phyloP scores from a whole-genome alignment of 2,888 invertebrate genomes.

The Parthenolecanium corni region DNA sequence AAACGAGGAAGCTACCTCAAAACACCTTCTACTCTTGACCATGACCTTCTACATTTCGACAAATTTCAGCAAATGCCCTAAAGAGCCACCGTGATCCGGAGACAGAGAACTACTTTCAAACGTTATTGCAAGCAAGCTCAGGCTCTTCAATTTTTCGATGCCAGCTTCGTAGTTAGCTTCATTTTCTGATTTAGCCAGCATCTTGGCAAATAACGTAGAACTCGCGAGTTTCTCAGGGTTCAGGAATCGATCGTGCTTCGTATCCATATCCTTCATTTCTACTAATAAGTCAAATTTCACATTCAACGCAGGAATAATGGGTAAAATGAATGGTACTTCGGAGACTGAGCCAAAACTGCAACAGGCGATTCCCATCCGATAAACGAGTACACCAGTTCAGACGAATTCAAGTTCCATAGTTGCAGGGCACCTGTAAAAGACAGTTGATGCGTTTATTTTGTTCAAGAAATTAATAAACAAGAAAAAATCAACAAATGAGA shows the following conservation, averaged over 20 bases:
- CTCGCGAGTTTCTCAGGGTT: constrained; percentile 49
- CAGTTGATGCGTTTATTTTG: no score
- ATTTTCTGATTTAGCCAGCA: constrained; percentile 44
- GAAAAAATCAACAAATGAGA: no score
- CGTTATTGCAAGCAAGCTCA: constrained; percentile 77
- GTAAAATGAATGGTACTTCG: constrained; percentile 90
- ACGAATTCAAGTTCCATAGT: constrained; percentile 77
- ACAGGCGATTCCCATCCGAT: constrained; percentile 58
- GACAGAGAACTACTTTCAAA: constrained; percentile 71
- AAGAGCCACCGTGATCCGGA: constrained; percentile 59
- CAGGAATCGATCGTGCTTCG: background rate
- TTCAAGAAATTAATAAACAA: no score
- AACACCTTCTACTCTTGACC: constrained; percentile 64
- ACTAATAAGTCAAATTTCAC: constrained; percentile 60
- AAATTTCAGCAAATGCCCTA: constrained; percentile 62
- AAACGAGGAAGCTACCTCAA: constrained; percentile 84
- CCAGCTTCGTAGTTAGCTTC: constrained; percentile 46
- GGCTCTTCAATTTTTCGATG: constrained; percentile 51
- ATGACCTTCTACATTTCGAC: constrained; percentile 58
- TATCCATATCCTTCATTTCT: constrained; percentile 36
- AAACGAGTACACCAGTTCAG: constrained; percentile 65
- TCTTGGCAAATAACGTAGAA: constrained; percentile 56
- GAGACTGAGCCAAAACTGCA: constrained; percentile 68
- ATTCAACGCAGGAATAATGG: constrained; percentile 72
- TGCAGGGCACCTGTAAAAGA: constrained; percentile 46